Conservation (phyloP, 2,888 invertebrate genomes). For the Parascotia fuliginaria region DNA sequence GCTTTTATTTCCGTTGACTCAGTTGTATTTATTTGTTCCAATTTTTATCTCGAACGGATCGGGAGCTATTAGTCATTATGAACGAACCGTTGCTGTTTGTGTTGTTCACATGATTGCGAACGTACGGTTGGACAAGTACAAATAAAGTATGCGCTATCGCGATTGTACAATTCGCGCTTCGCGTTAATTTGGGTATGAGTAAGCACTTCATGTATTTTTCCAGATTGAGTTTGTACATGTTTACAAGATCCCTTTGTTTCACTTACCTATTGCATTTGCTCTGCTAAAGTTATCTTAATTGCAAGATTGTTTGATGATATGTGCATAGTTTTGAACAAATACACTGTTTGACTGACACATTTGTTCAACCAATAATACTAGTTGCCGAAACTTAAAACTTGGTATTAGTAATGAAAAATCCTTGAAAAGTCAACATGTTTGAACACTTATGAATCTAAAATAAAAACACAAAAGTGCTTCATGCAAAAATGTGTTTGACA, state of each 20-base stretch:
- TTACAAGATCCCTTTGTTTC: background rate
- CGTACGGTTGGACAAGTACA: conserved; percentile 22
- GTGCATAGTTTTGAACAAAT: background rate
- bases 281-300: background rate
- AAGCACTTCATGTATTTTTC: background rate
- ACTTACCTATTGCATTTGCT: background rate
- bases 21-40: conserved; percentile 42
- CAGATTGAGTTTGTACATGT: background rate
- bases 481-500: background rate
- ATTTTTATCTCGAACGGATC: conserved; percentile 32
- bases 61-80: conserved; percentile 40
- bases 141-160: conserved; percentile 21
- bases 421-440: too few relatives aligned
- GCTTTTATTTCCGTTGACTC: conserved; percentile 37
- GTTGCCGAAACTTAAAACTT: too few relatives aligned
- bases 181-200: conserved; percentile 20
- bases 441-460: background rate
- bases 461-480: background rate
- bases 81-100: conserved; percentile 29
- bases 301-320: background rate
- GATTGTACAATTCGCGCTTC: conserved; percentile 23
- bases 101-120: conserved; percentile 38
- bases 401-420: too few relatives aligned
- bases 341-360: background rate
- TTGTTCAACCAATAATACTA: too few relatives aligned